Conservation (phyloP, 1,140 invertebrate species). For the Drosophila quadrilineata region DNA sequence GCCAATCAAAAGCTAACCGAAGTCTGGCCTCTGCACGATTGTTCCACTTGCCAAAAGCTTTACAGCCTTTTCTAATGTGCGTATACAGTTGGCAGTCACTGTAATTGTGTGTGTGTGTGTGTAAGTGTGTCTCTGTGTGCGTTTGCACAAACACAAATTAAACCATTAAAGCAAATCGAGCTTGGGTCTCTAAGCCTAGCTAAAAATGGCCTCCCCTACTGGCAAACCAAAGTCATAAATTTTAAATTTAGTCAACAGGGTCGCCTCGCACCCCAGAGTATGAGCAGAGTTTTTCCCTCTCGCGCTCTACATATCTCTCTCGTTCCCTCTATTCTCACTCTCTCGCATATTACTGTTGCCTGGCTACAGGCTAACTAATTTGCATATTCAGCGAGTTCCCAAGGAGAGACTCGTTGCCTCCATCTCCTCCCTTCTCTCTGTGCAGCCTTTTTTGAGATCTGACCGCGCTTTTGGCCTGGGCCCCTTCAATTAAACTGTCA, state of each 20-base stretch:
- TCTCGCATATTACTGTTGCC: no score
- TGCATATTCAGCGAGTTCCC: conserved; percentile 50
- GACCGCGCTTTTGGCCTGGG: neutral
- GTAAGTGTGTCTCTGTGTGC: conserved; percentile 7
- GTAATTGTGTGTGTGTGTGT: no score
- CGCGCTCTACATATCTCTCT: neutral
- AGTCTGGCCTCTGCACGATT: conserved; percentile 2
- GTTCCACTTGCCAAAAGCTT: conserved; percentile 8
- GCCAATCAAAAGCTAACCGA: conserved; percentile 12
- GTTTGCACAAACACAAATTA: conserved; percentile 33
- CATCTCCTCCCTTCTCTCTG: neutral
- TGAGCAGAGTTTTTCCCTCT: neutral
- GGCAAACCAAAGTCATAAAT: conserved; percentile 56
- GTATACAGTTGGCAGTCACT: conserved; percentile 1
- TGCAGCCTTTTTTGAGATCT: neutral
- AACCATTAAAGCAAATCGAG: conserved; percentile 41
- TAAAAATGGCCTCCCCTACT: conserved; percentile 2
- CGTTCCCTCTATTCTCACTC: conserved; percentile 2
- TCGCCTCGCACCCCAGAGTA: neutral
- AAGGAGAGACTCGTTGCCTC: neutral
- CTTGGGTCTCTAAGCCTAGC: conserved; percentile 17
- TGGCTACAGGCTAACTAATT: conserved; percentile 57
- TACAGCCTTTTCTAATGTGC: neutral
- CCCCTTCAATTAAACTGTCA: conserved; percentile 73
- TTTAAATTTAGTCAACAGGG: conserved; percentile 57